These are phyloP conservation scores for Otolemur garnettii DNA, from an alignment of 2,113 vertebrate species.

Conservation along the genomic window DNA sequence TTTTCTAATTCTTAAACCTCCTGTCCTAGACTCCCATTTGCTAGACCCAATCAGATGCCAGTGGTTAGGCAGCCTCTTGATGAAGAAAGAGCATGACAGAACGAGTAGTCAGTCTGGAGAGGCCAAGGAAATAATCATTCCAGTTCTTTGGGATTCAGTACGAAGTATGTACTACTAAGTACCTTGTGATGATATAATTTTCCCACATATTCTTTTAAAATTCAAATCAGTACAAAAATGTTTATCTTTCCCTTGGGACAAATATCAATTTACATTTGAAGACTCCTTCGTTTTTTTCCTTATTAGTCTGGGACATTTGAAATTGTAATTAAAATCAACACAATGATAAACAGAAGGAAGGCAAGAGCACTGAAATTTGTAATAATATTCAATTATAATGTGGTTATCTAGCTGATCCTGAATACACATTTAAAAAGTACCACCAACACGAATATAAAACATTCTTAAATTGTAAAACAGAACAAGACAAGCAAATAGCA, in stretches of 20 bases:
- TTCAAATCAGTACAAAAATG: not conserved
- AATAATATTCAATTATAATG: not conserved
- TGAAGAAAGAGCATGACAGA: not conserved
- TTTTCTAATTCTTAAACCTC: constrained; percentile 1
- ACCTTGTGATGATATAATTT: constrained; percentile 16
- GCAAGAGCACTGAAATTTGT: not conserved
- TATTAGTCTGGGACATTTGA: not conserved
- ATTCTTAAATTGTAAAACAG: not conserved
- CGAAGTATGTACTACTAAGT: not conserved
- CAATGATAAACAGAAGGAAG: constrained; percentile 17
- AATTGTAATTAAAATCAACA: constrained; percentile 22
- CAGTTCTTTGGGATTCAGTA: not conserved
- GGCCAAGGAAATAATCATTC: not conserved
- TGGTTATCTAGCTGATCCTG: not conserved
- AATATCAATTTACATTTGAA: constrained; percentile 31
- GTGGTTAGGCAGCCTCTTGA: not conserved
- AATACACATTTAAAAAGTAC: constrained; percentile 33
- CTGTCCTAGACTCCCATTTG: not conserved
- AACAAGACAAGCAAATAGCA: not conserved
- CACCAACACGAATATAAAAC: not conserved
- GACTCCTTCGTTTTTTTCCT: not conserved
- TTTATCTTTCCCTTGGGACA: constrained; percentile 10
- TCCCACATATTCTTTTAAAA: not conserved
- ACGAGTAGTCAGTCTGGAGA: not conserved
- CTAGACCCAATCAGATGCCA: not conserved